phyloP scores from a whole-genome alignment of 2,113 vertebrate genomes.

The Mystacornis crossleyi region DNA sequence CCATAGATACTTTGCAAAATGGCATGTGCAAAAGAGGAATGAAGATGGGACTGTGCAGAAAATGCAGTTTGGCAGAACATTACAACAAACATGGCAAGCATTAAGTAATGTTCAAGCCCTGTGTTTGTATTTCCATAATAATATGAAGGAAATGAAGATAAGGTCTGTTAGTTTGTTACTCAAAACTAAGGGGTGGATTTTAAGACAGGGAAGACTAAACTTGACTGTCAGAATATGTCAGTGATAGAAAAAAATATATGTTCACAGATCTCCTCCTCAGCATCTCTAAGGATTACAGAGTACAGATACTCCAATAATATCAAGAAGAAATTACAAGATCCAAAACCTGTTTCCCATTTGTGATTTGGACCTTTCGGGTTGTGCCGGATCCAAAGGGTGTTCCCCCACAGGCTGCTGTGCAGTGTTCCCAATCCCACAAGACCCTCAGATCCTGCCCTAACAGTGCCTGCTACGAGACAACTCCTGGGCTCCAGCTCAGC shows the following conservation, averaged over 20 bases:
- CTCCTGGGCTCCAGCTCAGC: background rate
- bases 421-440: fast-evolving
- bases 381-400: background rate
- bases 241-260: background rate
- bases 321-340: background rate
- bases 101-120: background rate
- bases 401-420: background rate
- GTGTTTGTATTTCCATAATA: background rate
- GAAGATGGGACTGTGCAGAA: background rate
- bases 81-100: background rate
- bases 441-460: background rate
- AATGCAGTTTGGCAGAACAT: background rate
- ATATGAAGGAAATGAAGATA: background rate
- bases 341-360: background rate
- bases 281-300: background rate
- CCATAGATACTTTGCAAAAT: background rate
- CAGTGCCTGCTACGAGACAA: background rate
- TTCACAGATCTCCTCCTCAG: background rate
- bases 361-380: background rate
- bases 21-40: background rate
- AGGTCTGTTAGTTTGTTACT: background rate
- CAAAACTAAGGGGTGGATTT: background rate
- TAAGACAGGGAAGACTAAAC: background rate
- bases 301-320: background rate
- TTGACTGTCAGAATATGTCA: background rate